Conservation (phyloP, 2,113 vertebrate genomes). For the Climacteris rufus region DNA sequence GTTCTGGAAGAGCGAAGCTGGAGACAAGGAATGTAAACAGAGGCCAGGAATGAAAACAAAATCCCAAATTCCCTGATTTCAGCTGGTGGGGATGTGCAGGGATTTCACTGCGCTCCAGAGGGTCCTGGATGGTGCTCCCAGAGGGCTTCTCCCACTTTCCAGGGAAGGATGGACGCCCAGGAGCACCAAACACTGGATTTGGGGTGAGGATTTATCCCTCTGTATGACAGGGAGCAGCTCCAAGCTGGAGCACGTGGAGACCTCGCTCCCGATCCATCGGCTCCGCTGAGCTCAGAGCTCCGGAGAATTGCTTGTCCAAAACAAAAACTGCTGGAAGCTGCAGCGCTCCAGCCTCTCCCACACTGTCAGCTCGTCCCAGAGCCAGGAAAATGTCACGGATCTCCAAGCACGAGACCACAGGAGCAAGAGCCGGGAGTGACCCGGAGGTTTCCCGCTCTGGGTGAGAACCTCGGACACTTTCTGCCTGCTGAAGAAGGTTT, state of each 20-base stretch:
- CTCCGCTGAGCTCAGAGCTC: background rate
- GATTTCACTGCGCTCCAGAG: background rate
- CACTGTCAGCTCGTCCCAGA: background rate
- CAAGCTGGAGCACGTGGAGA: background rate
- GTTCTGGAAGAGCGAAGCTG: background rate
- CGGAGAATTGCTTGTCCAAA: background rate
- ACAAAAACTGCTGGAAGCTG: slow-evolving; percentile 15
- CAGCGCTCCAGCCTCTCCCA: background rate
- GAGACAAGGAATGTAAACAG: slow-evolving; percentile 57
- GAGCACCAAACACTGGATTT: background rate
- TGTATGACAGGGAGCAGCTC: background rate
- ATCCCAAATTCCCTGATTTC: background rate
- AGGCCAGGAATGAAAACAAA: slow-evolving; percentile 26
- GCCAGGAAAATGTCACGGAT: background rate
- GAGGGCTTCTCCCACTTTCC: background rate
- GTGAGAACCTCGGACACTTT: too few species aligned
- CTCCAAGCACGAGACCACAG: too few species aligned
- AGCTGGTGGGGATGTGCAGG: accelerated
- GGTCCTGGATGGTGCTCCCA: background rate
- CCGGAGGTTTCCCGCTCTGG: too few species aligned
- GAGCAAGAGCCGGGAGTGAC: too few species aligned
- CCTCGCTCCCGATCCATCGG: background rate
- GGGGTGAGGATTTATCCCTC: background rate
- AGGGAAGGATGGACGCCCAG: background rate
- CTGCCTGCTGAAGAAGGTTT: too few species aligned